Evolutionary conservation across 1,140 invertebrate species (phyloP).

Genomic region (Drosophila virilis): DNA sequence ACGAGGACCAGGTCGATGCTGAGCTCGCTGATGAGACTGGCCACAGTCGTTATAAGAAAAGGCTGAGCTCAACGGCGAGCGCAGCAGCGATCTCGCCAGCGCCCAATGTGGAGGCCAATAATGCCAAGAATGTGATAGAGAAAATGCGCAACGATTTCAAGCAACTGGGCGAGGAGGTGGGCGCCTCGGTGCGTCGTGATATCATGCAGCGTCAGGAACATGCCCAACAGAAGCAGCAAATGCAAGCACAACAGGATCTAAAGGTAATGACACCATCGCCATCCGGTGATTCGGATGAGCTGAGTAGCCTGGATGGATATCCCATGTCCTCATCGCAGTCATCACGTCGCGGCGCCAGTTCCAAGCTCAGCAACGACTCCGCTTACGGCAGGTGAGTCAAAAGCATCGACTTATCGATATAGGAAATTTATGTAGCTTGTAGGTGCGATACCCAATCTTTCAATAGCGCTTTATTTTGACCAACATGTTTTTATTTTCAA

Average conservation of each 20-base stretch:
- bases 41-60: constrained; percentile 23
- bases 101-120: constrained; percentile 76
- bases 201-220: constrained; percentile 24
- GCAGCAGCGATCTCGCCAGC: constrained; percentile 24
- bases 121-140: constrained; percentile 79
- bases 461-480: not conserved
- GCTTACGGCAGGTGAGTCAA: constrained; percentile 88
- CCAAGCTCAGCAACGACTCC: constrained; percentile 86
- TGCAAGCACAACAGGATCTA: constrained; percentile 10
- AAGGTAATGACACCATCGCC: constrained; percentile 46
- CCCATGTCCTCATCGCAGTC: constrained; percentile 72
- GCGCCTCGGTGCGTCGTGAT: constrained; percentile 53
- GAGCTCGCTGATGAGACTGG: constrained; percentile 50
- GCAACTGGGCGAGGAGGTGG: constrained; percentile 62
- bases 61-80: constrained; percentile 36
- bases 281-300: constrained; percentile 77
- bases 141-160: constrained; percentile 72
- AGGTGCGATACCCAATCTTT: not conserved
- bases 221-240: constrained; percentile 18
- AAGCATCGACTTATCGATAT: not conserved
- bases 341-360: constrained; percentile 63
- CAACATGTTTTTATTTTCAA: not conserved
- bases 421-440: not conserved
- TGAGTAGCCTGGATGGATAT: constrained; percentile 78
- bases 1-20: constrained; percentile 51